phyloP scores from a whole-genome alignment of 30 jellyfish, hydroid and myxozoan species.

The Chrysaora quinquecirrha region DNA sequence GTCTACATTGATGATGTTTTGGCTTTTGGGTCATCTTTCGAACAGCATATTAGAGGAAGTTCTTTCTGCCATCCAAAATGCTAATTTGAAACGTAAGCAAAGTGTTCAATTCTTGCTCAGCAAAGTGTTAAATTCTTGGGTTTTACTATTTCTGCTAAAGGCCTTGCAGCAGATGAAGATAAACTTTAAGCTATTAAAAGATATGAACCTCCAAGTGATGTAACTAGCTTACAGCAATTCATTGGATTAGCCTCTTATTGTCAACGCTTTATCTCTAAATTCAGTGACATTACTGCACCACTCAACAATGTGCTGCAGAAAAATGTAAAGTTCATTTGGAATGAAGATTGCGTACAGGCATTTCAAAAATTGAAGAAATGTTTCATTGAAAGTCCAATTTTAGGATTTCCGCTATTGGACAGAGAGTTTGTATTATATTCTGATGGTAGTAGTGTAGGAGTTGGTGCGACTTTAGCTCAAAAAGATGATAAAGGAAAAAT shows the following conservation, averaged over 20 bases:
- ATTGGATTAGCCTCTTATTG: neutral
- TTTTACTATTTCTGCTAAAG: too few species aligned
- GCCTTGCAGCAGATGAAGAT: too few species aligned
- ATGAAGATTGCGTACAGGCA: neutral
- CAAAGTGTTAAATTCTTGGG: too few species aligned
- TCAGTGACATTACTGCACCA: neutral
- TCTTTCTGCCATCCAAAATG: too few species aligned
- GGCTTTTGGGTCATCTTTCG: too few species aligned
- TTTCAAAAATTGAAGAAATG: neutral
- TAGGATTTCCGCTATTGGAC: neutral
- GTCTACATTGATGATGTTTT: too few species aligned
- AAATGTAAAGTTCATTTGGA: neutral
- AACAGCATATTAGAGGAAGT: too few species aligned
- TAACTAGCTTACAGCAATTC: too few species aligned
- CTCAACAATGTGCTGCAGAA: neutral
- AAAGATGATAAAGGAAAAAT: neutral
- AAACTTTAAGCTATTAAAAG: too few species aligned
- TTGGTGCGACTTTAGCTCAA: conserved; percentile 1
- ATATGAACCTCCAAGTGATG: too few species aligned
- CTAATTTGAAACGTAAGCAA: too few species aligned
- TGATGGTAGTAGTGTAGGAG: conserved; percentile 3
- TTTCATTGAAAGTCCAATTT: neutral
- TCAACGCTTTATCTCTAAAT: conserved; percentile 5
- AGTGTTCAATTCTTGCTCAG: too few species aligned
- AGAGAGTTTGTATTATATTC: neutral